These are phyloP conservation scores for Hirtodrosophila duncani DNA, from an alignment of 2,888 invertebrate genomes.

Conservation along the genomic window DNA sequence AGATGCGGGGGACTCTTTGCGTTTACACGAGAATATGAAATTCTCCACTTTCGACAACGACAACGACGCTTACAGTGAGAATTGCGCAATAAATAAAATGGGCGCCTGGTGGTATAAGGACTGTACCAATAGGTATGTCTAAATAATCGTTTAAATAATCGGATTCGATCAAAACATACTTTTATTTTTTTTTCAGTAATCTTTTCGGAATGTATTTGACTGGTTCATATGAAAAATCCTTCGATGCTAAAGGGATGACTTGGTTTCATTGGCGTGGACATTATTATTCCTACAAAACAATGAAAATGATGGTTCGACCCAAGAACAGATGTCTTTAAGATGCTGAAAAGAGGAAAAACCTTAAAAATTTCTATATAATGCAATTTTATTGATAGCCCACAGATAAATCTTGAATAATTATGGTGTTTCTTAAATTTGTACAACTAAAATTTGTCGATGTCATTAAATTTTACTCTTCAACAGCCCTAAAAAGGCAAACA, in stretches of 20 bases:
- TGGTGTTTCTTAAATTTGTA: too few species aligned
- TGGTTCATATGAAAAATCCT: neutral
- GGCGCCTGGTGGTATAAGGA: constrained; percentile 87
- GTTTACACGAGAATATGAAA: constrained; percentile 84
- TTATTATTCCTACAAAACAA: constrained; percentile 6
- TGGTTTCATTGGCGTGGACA: neutral
- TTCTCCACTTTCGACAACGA: constrained; percentile 84
- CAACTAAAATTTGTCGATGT: too few species aligned
- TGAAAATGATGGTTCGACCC: constrained; percentile 24
- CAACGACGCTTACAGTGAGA: constrained; percentile 82
- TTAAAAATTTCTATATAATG: too few species aligned
- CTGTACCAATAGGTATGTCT: constrained; percentile 76
- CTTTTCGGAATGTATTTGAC: constrained; percentile 11
- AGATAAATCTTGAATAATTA: too few species aligned
- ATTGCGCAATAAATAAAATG: constrained; percentile 83
- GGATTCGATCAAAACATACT: neutral
- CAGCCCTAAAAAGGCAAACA: too few species aligned
- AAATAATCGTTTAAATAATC: neutral
- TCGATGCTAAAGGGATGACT: neutral
- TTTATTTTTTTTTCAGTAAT: neutral
- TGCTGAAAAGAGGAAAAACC: too few species aligned
- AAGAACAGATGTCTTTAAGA: neutral
- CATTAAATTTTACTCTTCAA: too few species aligned
- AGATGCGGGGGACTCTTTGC: constrained; percentile 83
- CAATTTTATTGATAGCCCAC: too few species aligned